phyloP scores from a whole-genome alignment of 2,888 invertebrate genomes.

The Tryphoninae sp. region DNA sequence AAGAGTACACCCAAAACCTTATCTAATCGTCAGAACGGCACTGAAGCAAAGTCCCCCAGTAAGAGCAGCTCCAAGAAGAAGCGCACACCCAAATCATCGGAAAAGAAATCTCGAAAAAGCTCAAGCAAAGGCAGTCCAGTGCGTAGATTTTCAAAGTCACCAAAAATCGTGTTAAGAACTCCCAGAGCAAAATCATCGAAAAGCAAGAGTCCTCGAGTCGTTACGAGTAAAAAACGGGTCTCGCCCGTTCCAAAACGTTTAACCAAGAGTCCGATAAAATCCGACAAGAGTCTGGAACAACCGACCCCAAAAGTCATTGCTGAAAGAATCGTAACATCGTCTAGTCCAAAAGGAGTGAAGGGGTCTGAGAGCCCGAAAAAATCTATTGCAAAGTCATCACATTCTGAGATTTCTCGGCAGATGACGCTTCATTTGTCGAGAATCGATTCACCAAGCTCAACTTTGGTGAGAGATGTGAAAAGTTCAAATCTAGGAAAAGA shows the following conservation, averaged over 20 bases:
- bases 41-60: constrained; percentile 2
- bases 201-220: constrained; percentile 59
- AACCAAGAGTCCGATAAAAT: constrained; percentile 27
- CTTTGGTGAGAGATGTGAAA: constrained; percentile 38
- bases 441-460: constrained; percentile 32
- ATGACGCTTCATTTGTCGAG: constrained; percentile 12
- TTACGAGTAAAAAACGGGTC: constrained; percentile 52
- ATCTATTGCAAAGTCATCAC: not conserved
- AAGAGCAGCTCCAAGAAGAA: constrained; percentile 6
- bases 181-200: constrained; percentile 60
- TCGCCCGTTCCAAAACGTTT: constrained; percentile 23
- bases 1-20: constrained; percentile 29
- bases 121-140: constrained; percentile 6
- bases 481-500: not conserved
- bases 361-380: constrained; percentile 1
- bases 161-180: constrained; percentile 68
- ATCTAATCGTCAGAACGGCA: constrained; percentile 3
- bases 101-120: constrained; percentile 27
- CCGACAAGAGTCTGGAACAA: not conserved
- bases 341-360: not conserved
- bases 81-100: constrained; percentile 39
- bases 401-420: not conserved
- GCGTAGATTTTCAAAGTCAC: constrained; percentile 69
- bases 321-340: not conserved
- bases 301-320: not conserved